phyloP scores from a whole-genome alignment of 2,888 invertebrate genomes.

The Pandemis cinnamomeana region DNA sequence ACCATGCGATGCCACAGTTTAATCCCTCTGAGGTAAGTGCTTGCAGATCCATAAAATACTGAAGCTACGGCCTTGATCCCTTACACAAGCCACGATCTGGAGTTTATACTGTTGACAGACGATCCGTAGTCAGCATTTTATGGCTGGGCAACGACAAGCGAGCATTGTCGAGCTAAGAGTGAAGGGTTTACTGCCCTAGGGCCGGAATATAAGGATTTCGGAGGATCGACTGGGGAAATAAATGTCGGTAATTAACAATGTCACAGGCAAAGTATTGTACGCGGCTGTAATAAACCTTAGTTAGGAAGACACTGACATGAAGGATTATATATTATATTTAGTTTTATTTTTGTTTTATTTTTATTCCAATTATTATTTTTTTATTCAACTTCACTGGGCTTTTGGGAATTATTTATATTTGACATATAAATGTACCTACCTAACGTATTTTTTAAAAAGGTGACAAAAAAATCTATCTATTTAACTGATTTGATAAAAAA shows the following conservation, averaged over 20 bases:
- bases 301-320: no score
- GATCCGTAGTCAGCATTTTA: conserved; percentile 64
- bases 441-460: no score
- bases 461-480: no score
- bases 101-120: conserved; percentile 71
- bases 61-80: conserved; percentile 43
- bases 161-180: conserved; percentile 61
- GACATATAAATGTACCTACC: no score
- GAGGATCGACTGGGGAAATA: not conserved
- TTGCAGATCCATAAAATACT: conserved; percentile 37
- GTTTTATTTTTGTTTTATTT: no score
- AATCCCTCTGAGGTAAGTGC: conserved; percentile 26
- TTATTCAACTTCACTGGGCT: no score
- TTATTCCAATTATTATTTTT: no score
- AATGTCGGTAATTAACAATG: not conserved
- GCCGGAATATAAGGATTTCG: conserved; percentile 16
- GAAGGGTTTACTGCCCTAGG: conserved; percentile 64
- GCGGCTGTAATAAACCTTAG: no score
- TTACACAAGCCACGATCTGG: conserved; percentile 50
- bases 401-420: no score
- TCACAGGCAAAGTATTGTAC: not conserved
- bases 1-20: conserved; percentile 18
- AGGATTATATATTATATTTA: no score
- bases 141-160: conserved; percentile 53
- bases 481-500: no score